These are phyloP conservation scores for Leptatherina wallacei DNA, from an alignment of 2,797 vertebrate species.

Conservation along the genomic window DNA sequence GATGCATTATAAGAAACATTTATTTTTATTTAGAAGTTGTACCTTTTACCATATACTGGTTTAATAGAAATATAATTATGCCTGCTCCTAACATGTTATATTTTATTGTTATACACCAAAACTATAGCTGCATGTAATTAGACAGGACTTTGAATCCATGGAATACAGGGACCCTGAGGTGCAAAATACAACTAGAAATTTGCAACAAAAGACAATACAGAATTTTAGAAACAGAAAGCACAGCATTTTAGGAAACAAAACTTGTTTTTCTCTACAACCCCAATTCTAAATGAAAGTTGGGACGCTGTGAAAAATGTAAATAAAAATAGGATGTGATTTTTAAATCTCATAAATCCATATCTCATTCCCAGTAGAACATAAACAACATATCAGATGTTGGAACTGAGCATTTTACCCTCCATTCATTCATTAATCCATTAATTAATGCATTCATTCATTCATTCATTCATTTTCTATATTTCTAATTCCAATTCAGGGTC, in stretches of 20 bases:
- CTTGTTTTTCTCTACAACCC: too few relatives aligned
- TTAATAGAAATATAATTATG: neutral
- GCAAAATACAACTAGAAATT: neutral
- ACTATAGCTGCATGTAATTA: neutral
- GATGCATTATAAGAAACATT: conserved; percentile 2
- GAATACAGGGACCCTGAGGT: too few relatives aligned
- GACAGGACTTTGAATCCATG: neutral
- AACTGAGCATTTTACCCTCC: neutral
- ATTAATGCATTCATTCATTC: too few relatives aligned
- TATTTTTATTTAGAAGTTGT: conserved; percentile 17
- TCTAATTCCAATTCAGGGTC: too few relatives aligned
- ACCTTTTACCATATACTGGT: conserved; percentile 5
- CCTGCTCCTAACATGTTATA: neutral
- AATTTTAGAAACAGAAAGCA: neutral
- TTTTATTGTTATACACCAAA: neutral
- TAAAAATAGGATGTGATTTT: neutral
- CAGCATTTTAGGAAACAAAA: neutral
- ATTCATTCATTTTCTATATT: too few relatives aligned
- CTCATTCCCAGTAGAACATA: too few relatives aligned
- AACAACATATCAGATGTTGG: too few relatives aligned
- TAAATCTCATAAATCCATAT: too few relatives aligned
- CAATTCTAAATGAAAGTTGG: neutral
- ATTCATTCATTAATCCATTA: too few relatives aligned
- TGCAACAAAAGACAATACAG: neutral
- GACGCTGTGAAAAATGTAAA: neutral